phyloP scores from a whole-genome alignment of 2,888 invertebrate genomes.

The Heliconius ismenius region DNA sequence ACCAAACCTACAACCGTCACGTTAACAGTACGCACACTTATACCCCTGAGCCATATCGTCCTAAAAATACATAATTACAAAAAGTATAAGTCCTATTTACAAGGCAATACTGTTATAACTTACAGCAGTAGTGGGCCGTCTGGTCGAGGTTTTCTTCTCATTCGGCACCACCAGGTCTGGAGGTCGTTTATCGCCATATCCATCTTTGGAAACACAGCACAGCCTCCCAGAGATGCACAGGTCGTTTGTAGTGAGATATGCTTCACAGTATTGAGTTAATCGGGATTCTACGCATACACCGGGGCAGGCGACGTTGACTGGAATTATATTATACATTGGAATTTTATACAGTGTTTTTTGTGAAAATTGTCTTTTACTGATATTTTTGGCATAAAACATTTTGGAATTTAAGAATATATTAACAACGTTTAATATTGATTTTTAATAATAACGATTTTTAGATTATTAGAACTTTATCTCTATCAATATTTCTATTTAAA shows the following conservation, averaged over 20 bases:
- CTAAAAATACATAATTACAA: neutral
- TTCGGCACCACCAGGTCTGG: slow-evolving; percentile 87
- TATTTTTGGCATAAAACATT: too few species aligned
- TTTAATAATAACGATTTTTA: too few species aligned
- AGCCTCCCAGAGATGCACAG: slow-evolving; percentile 88
- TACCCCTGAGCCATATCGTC: too few species aligned
- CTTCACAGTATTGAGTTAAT: slow-evolving; percentile 93
- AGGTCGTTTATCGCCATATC: slow-evolving; percentile 86
- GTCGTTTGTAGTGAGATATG: slow-evolving; percentile 87
- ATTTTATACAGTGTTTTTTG: neutral
- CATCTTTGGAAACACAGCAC: slow-evolving; percentile 91
- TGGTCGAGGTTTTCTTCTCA: slow-evolving; percentile 72
- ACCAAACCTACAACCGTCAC: too few species aligned
- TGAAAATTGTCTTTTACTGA: too few species aligned
- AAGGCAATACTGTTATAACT: slow-evolving; percentile 34
- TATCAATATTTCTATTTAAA: too few species aligned
- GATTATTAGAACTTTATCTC: too few species aligned
- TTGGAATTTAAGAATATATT: too few species aligned
- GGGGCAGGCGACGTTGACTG: slow-evolving; percentile 84
- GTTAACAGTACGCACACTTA: too few species aligned
- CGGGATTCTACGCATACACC: slow-evolving; percentile 92
- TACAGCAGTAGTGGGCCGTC: slow-evolving; percentile 69
- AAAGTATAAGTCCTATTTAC: neutral
- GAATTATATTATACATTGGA: slow-evolving; percentile 45
- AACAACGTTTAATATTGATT: too few species aligned